Evolutionary conservation across 2,888 invertebrate species (phyloP).

Genomic region (Sarcophaga caerulescens): DNA sequence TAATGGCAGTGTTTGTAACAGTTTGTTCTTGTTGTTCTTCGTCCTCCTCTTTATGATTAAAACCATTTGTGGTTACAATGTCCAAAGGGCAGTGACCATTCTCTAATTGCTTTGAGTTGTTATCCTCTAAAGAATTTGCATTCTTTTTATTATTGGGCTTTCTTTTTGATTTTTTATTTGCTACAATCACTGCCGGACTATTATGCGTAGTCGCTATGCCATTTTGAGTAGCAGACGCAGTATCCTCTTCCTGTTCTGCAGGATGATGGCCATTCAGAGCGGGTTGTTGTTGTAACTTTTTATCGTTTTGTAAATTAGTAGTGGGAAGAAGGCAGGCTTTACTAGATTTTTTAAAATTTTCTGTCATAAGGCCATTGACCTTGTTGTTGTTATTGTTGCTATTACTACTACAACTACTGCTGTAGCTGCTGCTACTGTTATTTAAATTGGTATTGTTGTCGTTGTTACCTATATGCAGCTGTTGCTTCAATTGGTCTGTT

Average conservation of each 20-base stretch:
- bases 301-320: background rate
- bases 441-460: slow-evolving; percentile 32
- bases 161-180: slow-evolving; percentile 64
- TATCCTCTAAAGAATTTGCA: slow-evolving; percentile 7
- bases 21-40: slow-evolving; percentile 13
- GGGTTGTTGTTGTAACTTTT: slow-evolving; percentile 15
- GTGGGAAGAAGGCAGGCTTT: slow-evolving; percentile 54
- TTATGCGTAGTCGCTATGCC: too few relatives aligned
- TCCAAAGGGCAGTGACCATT: slow-evolving; percentile 38
- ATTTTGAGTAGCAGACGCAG: background rate
- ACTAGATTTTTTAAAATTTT: slow-evolving; percentile 51
- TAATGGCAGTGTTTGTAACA: slow-evolving; percentile 56
- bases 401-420: slow-evolving; percentile 13
- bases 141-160: slow-evolving; percentile 66
- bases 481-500: slow-evolving; percentile 67
- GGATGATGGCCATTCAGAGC: slow-evolving; percentile 63
- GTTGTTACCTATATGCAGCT: slow-evolving; percentile 59
- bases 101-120: slow-evolving; percentile 35
- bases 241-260: background rate
- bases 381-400: slow-evolving; percentile 46
- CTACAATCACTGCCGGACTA: background rate
- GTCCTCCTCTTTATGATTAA: slow-evolving; percentile 32
- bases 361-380: slow-evolving; percentile 63
- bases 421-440: slow-evolving; percentile 23
- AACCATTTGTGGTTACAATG: slow-evolving; percentile 57